Evolutionary conservation across 2,113 vertebrate species (phyloP), one percentile per base, ranked within the genome.

Genomic region (Chunga burmeisteri): DNA sequence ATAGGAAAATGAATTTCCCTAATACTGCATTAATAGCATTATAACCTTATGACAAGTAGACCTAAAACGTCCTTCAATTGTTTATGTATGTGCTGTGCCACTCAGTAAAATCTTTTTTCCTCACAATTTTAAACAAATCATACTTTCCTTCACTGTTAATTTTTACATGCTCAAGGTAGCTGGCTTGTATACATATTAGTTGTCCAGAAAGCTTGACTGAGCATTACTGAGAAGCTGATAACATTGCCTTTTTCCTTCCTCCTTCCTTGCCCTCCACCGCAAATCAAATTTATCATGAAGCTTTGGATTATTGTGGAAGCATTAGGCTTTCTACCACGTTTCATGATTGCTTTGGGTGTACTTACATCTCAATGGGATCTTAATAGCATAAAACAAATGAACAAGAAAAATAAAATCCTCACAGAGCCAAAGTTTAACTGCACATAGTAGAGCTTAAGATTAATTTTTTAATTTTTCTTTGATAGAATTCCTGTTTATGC

Each of bases 81-180:
- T 32, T 85, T 55, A 59, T 0, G 0, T 0, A 0, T 21, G 30
- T 62, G 26, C 30, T 66, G 20, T 52, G 29, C 4, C 46, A 81
- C 22, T 40, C 15, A 3, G 4, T 12, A 74, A 73, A 79, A 63
- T 10, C 29, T 53, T 81, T 72, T 42, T 84, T 34, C 26, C 73
- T 86, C 10, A 61, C 4, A 42, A 26, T 32, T 17, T 83, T 27
- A 62, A 78, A 87, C 2, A 90, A 59, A 92, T 36, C 16, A 11
- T 42, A 34, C 10, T 73, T 83, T 65, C 73, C 36, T 52, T 49
- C 18, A 56, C 11, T 40, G 23, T 11, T 77, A 61, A 38, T 63
- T 88, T 94, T 65, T 16, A 88, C 27, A 12, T 27, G 16, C 73
- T 70, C 49, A 86, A 78, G 50, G 27, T 53, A 81, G 23, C 23